Evolutionary conservation across 2,113 vertebrate genomes (phyloP).

Genomic region (Euleptes europaea): DNA sequence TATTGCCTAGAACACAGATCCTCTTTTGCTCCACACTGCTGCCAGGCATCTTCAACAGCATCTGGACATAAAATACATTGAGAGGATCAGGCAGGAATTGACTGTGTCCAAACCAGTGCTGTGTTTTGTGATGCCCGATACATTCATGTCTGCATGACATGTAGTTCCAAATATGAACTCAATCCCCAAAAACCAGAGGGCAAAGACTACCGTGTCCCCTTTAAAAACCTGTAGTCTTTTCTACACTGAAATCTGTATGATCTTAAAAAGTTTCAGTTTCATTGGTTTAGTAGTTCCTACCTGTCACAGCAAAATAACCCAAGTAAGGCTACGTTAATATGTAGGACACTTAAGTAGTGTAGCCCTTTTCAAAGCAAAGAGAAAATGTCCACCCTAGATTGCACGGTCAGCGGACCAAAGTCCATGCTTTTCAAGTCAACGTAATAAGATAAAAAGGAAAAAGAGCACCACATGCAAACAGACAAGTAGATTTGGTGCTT

Average conservation of each 20-base stretch:
- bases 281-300: neutral
- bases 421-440: neutral
- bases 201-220: neutral
- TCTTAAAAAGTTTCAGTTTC: neutral
- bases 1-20: neutral
- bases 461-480: neutral
- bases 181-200: neutral
- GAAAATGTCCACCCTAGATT: neutral
- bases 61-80: neutral
- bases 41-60: conserved; percentile 6
- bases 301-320: neutral
- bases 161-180: neutral
- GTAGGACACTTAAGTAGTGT: neutral
- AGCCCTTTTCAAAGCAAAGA: conserved; percentile 5
- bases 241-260: neutral
- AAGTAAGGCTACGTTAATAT: neutral
- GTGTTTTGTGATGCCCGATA: neutral
- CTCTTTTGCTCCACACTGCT: conserved; percentile 1
- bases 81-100: neutral
- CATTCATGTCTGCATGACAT: neutral
- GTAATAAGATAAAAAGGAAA: neutral
- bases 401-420: neutral
- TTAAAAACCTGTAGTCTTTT: neutral
- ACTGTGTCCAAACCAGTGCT: conserved; percentile 1
- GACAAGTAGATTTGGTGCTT: neutral